A percentile compares a stretch with the other conserved stretches of the same genome.
These are phyloP conservation scores for Polypterus senegalus DNA, from an alignment of 2,113 vertebrate species.

Conservation along the genomic window DNA sequence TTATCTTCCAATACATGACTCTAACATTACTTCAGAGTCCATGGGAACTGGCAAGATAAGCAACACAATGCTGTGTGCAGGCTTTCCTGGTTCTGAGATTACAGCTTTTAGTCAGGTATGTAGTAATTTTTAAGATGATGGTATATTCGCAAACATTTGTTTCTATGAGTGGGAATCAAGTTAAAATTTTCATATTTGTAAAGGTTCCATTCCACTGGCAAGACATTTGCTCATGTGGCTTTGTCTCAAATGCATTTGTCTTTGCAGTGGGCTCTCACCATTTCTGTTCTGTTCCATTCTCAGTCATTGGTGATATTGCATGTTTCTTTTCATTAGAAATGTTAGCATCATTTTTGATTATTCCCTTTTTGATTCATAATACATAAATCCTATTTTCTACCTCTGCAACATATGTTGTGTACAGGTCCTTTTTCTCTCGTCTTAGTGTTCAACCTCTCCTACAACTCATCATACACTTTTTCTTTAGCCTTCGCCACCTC, in stretches of 20 bases:
- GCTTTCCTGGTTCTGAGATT: slow-evolving; percentile 6
- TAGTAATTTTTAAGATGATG: neutral
- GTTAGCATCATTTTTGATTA: too few relatives aligned
- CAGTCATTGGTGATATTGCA: too few relatives aligned
- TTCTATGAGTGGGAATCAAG: slow-evolving; percentile 6
- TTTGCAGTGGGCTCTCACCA: neutral
- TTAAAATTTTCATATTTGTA: neutral
- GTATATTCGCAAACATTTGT: slow-evolving; percentile 1
- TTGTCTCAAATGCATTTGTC: neutral
- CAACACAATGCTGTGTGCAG: slow-evolving; percentile 17
- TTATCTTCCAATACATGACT: slow-evolving; percentile 10
- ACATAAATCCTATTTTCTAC: too few relatives aligned
- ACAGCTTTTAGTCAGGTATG: neutral
- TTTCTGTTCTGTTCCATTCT: too few relatives aligned
- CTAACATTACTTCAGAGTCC: slow-evolving; percentile 14
- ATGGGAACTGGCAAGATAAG: slow-evolving; percentile 12
- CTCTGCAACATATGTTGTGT: too few relatives aligned
- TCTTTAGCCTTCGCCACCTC: too few relatives aligned
- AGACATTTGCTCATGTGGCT: slow-evolving; percentile 1
- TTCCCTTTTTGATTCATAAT: too few relatives aligned
- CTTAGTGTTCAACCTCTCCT: too few relatives aligned
- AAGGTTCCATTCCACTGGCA: rapidly evolving
- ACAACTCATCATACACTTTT: too few relatives aligned
- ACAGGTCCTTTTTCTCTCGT: too few relatives aligned
- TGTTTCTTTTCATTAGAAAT: too few relatives aligned